Conservation (phyloP, 2,797 vertebrate species). For the Champsocephalus esox region DNA sequence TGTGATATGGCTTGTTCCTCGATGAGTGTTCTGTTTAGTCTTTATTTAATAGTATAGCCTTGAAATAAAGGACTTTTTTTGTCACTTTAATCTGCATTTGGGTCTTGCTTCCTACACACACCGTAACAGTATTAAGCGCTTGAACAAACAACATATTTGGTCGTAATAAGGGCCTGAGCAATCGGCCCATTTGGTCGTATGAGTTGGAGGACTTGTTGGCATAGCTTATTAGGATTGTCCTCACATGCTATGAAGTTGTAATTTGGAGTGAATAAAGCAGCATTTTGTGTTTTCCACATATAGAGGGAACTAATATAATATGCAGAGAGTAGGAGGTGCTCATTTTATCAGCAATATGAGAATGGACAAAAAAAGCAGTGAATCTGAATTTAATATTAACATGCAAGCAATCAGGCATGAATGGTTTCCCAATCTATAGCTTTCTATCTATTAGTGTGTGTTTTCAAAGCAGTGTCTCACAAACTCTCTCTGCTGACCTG, state of each 20-base stretch:
- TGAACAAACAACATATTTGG: too few species aligned
- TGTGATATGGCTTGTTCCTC: too few species aligned
- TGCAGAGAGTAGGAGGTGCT: conserved; percentile 10
- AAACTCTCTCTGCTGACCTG: conserved; percentile 17
- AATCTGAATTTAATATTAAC: conserved; percentile 20
- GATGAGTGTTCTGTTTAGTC: too few species aligned
- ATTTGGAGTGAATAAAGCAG: conserved; percentile 19
- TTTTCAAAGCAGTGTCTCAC: conserved; percentile 2
- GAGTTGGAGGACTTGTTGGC: too few species aligned
- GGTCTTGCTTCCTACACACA: too few species aligned
- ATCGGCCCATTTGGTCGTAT: too few species aligned
- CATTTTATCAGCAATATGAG: conserved; percentile 8
- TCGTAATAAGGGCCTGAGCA: too few species aligned
- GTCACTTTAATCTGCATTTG: too few species aligned
- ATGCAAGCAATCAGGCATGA: background rate
- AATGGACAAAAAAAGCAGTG: background rate
- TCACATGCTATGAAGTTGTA: background rate
- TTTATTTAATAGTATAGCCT: too few species aligned
- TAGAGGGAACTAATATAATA: conserved; percentile 16
- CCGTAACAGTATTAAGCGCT: too few species aligned
- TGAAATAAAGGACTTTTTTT: too few species aligned
- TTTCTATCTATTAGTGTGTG: conserved; percentile 16
- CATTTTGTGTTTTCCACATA: conserved; percentile 19
- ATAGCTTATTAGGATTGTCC: background rate
- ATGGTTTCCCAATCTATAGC: background rate